Percentiles rank a stretch among this genome's conserved stretches.
Conservation (phyloP, 2,888 invertebrate genomes). For the Heliconius hortense region DNA sequence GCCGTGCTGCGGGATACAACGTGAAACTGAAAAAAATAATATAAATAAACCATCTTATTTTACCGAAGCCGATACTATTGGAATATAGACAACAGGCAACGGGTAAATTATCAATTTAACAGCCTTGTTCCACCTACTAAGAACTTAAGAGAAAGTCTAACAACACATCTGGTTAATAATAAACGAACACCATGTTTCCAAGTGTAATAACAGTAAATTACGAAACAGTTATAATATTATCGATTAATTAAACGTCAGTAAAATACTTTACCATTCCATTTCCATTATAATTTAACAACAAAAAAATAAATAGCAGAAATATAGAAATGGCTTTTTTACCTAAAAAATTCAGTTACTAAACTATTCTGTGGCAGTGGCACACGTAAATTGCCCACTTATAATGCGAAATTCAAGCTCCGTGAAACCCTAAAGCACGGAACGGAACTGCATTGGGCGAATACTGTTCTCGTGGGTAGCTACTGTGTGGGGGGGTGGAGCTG, state of each 20-base stretch:
- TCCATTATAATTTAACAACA: constrained; percentile 16
- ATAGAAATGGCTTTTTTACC: constrained; percentile 31
- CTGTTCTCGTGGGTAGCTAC: constrained; percentile 19
- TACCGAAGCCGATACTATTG: neutral
- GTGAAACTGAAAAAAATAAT: no score
- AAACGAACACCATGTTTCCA: neutral
- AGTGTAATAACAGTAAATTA: neutral
- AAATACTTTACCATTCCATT: neutral
- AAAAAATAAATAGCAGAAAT: constrained; percentile 22
- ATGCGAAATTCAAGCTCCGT: constrained; percentile 42
- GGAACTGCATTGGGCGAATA: constrained; percentile 35
- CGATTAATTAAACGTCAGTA: neutral
- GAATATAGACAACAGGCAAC: neutral
- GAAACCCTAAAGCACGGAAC: constrained; percentile 37
- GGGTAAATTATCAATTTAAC: neutral
- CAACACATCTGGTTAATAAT: neutral
- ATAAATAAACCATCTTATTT: no score
- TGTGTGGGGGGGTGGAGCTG: constrained; percentile 19
- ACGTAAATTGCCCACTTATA: constrained; percentile 43
- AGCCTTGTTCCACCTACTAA: neutral
- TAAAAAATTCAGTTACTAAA: constrained; percentile 40
- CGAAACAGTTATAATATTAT: neutral
- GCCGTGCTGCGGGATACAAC: no score
- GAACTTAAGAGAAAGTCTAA: neutral
- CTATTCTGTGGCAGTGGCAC: constrained; percentile 39